A percentile compares a stretch with the other conserved stretches of the same genome.
Evolutionary conservation across 2,113 vertebrate species (phyloP).

Genomic region (Hydrolagus affinis): DNA sequence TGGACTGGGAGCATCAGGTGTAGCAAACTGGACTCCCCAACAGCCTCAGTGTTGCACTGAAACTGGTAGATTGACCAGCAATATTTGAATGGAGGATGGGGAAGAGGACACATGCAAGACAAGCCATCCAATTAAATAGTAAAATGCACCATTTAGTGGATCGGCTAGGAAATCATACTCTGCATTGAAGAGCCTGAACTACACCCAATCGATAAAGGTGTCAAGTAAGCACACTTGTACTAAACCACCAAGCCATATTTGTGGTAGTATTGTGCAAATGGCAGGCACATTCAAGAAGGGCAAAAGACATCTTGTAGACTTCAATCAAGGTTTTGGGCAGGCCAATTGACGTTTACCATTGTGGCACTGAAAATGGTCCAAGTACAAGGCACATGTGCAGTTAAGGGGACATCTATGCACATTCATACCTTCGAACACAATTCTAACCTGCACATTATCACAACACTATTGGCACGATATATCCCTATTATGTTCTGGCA

Average conservation of each 20-base stretch:
- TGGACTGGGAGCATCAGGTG: too few relatives aligned
- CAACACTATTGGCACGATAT: conserved; percentile 14
- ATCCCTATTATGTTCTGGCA: conserved; percentile 30
- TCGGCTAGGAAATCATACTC: conserved; percentile 8
- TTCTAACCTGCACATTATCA: not conserved
- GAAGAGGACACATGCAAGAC: not conserved
- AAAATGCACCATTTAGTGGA: not conserved
- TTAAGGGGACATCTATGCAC: not conserved
- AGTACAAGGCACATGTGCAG: not conserved
- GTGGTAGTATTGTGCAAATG: not conserved
- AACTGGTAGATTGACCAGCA: not conserved
- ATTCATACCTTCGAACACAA: conserved; percentile 11
- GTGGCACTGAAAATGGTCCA: conserved; percentile 20
- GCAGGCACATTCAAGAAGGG: not conserved
- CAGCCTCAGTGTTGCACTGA: not conserved
- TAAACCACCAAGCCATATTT: not conserved
- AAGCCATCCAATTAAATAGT: not conserved
- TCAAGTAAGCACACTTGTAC: not conserved
- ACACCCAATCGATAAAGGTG: not conserved
- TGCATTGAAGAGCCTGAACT: conserved; percentile 5
- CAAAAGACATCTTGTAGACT: not conserved
- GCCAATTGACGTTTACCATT: conserved; percentile 10
- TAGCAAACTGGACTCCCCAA: not conserved
- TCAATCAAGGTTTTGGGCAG: not conserved
- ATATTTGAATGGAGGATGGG: not conserved